Evolutionary conservation across 2,113 vertebrate genomes (phyloP).

Genomic region (Zosterops hypoxanthus): DNA sequence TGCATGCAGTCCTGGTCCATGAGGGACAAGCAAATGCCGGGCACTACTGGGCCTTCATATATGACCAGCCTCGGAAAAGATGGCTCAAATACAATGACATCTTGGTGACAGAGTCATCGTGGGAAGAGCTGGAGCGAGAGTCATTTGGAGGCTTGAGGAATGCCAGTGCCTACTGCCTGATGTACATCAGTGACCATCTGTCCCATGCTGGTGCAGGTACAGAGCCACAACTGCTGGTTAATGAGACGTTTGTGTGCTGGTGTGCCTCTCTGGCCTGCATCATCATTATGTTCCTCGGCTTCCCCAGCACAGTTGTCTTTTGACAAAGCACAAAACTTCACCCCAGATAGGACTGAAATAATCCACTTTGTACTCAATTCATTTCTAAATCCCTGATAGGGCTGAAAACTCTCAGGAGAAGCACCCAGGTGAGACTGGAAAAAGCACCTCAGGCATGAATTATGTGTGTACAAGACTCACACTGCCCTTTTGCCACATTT

Average conservation of each 20-base stretch:
- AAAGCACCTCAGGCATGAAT: rapidly evolving
- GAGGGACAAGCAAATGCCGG: constrained; percentile 95
- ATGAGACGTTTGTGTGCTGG: rapidly evolving
- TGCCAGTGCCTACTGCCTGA: constrained; percentile 95
- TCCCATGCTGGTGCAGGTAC: constrained; percentile 80
- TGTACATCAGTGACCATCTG: constrained; percentile 88
- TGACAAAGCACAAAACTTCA: not conserved
- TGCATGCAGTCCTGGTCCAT: constrained; percentile 93
- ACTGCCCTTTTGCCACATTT: not conserved
- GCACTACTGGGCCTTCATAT: constrained; percentile 98
- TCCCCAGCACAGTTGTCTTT: not conserved
- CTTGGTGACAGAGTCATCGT: constrained; percentile 88
- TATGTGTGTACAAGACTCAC: rapidly evolving
- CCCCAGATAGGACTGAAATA: not conserved
- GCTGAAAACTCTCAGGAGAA: not conserved
- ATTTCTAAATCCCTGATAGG: not conserved
- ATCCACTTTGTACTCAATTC: rapidly evolving
- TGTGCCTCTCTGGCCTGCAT: not conserved
- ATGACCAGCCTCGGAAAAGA: constrained; percentile 80
- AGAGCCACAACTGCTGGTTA: not conserved
- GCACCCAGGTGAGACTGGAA: not conserved
- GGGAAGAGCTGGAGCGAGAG: constrained; percentile 94
- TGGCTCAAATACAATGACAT: constrained; percentile 98
- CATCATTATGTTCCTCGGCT: rapidly evolving
- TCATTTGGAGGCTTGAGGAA: constrained; percentile 92